Base-by-base conservation (phyloP, 2,113 vertebrate genomes). In the Pomatostomus ruficeps region DNA sequence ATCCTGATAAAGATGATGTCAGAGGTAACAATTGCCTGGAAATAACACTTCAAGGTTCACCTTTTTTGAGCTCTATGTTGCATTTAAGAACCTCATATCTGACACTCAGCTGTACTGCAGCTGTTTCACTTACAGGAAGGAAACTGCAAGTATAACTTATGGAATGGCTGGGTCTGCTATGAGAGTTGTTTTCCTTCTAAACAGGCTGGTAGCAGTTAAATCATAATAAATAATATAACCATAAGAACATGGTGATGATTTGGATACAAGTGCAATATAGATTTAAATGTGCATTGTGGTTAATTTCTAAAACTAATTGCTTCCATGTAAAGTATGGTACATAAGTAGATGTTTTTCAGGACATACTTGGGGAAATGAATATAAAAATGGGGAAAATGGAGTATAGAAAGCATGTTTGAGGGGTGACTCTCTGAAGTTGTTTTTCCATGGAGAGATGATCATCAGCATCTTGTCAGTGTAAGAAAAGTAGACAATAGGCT, bases 401-500 rank as follows among this genome's bases (percentile, higher is more conserved):
- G 15, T 91, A 80, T 72, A 88, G 77, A 92, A 79, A 90, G 43
- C 91, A 55, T 95, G 88, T 80, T 95, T 96, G 83, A 88, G 63
- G 79, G 48, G 79, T 96, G 91, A 92, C 72, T 93, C 58, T 90
- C 46, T 80, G 36, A 67, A 86, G 59, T 94, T 95, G 95, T 96
- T 97, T 97, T 95, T 94, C 94, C 91, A 42, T 5, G 22, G 52
- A 93, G 72, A 59, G 46, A 83, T 70, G 59, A 83, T 94, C 95
- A 81, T 93, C 88, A 95, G 83, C 68, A 55, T 94, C 88, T 92
- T 84, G 85, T 95, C 95, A 86, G 83, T 29, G 31, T 85, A 94
- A 91, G 49, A 95, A 91, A 82, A 95, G 62, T 51, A 97, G 95
- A 97, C 96, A 97, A 97, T 97, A 94, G 95, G 13, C 63, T 94